These are phyloP conservation scores for Phoenicopterus ruber DNA, from an alignment of 2,113 vertebrate species.

Conservation along the genomic window DNA sequence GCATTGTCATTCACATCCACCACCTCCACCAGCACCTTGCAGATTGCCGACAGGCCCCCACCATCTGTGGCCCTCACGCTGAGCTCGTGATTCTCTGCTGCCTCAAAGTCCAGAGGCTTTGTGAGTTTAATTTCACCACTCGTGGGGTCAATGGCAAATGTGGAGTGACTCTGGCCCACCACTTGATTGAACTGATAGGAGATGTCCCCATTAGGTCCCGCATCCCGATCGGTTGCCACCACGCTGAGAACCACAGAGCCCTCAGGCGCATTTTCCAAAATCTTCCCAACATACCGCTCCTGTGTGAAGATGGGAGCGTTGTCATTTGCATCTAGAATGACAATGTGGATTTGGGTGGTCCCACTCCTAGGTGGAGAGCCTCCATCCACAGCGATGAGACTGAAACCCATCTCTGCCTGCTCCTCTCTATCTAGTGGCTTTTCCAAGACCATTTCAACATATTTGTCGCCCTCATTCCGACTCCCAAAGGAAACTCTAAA, in stretches of 20 bases:
- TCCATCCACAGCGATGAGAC: rapidly evolving
- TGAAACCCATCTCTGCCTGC: rapidly evolving
- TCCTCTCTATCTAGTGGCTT: background rate
- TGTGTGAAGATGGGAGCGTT: rapidly evolving
- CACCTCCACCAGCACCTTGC: slow-evolving; percentile 75
- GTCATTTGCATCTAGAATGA: background rate
- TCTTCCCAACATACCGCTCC: rapidly evolving
- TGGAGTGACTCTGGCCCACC: background rate
- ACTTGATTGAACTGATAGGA: background rate
- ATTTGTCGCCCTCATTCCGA: background rate
- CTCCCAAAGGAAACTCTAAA: slow-evolving; percentile 52
- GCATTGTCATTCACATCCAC: slow-evolving; percentile 80
- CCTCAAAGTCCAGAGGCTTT: slow-evolving; percentile 14
- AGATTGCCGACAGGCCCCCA: background rate
- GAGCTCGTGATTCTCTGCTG: rapidly evolving
- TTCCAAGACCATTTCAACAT: slow-evolving; percentile 28
- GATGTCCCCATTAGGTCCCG: background rate
- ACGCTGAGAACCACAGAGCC: background rate
- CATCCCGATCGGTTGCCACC: background rate
- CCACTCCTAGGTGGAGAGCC: rapidly evolving
- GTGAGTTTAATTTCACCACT: slow-evolving; percentile 63
- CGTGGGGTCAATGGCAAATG: background rate
- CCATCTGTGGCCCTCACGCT: rapidly evolving
- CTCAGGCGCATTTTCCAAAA: background rate
- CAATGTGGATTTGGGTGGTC: rapidly evolving